A percentile compares a stretch with the other conserved stretches of the same genome.
Evolutionary conservation across 2,113 vertebrate genomes (phyloP).

Genomic region (Erpornis zantholeuca): DNA sequence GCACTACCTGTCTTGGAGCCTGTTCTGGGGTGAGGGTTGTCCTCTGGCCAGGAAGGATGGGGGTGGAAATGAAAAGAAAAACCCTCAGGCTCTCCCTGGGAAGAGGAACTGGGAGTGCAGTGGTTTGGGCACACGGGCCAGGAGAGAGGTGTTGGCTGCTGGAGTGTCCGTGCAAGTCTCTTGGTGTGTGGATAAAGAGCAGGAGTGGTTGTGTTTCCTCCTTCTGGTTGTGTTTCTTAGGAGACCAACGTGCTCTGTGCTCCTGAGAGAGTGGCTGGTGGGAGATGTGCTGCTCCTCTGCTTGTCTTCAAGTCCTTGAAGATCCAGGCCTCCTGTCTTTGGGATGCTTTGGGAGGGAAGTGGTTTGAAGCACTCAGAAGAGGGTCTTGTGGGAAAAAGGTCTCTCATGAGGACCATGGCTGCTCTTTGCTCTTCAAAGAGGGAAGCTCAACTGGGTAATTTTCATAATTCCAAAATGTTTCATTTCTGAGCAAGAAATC

Average conservation of each 20-base stretch:
- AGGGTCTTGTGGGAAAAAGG: not conserved
- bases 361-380: not conserved
- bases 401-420: not conserved
- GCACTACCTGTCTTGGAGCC: constrained; percentile 22
- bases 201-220: not conserved
- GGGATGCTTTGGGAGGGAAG: not conserved
- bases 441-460: not conserved
- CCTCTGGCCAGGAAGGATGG: not conserved
- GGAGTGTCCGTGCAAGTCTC: not conserved
- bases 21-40: not conserved
- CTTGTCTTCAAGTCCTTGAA: not conserved
- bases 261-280: not conserved
- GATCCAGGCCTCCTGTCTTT: not conserved
- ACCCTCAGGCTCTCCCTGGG: not conserved
- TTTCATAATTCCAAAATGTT: not conserved
- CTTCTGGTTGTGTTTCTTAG: not conserved
- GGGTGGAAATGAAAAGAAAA: constrained; percentile 19
- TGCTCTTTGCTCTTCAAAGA: not conserved
- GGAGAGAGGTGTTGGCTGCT: not conserved
- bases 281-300: not conserved
- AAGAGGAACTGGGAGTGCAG: not conserved
- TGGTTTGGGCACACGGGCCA: not conserved
- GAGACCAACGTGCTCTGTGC: rapidly evolving
- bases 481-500: not conserved
- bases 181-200: not conserved